phyloP scores from a whole-genome alignment of 2,888 invertebrate species.

The Stenodera caucasica region DNA sequence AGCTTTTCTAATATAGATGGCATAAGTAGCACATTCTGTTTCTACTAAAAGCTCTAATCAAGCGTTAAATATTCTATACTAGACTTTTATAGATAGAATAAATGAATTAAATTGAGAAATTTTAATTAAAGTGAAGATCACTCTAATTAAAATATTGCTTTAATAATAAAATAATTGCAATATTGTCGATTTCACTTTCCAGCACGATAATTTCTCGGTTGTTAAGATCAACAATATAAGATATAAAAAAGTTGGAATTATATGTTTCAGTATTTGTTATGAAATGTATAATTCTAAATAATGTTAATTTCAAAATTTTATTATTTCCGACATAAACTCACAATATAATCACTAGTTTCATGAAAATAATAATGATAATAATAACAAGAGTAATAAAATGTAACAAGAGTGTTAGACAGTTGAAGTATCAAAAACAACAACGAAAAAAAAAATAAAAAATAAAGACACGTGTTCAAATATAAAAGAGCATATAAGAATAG shows the following conservation, averaged over 20 bases:
- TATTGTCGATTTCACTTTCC: constrained; percentile 11
- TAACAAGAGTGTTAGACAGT: constrained; percentile 35
- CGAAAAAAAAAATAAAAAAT: constrained; percentile 28
- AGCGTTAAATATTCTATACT: background rate
- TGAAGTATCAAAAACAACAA: constrained; percentile 36
- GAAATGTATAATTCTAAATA: constrained; percentile 18
- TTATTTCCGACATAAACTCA: constrained; percentile 28
- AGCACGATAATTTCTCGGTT: constrained; percentile 13
- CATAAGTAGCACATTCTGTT: constrained; percentile 26
- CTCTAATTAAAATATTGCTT: background rate
- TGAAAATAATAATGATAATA: background rate
- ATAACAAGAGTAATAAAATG: constrained; percentile 30
- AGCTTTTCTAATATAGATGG: constrained; percentile 48
- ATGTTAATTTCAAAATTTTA: constrained; percentile 33
- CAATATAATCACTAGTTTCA: constrained; percentile 31
- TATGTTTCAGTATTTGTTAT: constrained; percentile 21
- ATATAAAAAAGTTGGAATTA: constrained; percentile 25
- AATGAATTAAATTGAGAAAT: no score
- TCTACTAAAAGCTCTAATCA: background rate
- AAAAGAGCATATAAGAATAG: constrained; percentile 42
- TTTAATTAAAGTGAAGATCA: background rate
- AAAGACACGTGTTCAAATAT: constrained; percentile 46
- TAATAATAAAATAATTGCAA: background rate
- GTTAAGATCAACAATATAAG: constrained; percentile 16
- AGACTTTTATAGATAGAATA: no score